Evolutionary conservation across 2,888 invertebrate species (phyloP).

Genomic region (Acrobasis suavella): DNA sequence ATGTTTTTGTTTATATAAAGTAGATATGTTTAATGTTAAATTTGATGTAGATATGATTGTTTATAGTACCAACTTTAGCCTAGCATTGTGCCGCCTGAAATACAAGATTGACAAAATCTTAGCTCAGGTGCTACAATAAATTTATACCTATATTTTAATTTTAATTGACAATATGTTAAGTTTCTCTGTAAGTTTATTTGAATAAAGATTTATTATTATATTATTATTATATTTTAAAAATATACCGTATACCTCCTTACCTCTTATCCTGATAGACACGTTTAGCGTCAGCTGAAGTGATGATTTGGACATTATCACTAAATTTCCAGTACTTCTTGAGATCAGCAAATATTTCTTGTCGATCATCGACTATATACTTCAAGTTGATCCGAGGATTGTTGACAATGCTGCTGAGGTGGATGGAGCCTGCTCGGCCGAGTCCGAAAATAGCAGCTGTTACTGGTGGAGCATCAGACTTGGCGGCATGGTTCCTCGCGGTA

Average conservation of each 20-base stretch:
- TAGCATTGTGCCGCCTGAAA: too few relatives aligned
- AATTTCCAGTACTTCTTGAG: conserved; percentile 78
- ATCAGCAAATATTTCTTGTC: conserved; percentile 62
- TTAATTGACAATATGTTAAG: too few relatives aligned
- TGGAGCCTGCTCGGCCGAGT: conserved; percentile 83
- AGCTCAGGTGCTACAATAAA: too few relatives aligned
- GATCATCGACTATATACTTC: conserved; percentile 82
- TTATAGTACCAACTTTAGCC: too few relatives aligned
- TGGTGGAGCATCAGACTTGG: conserved; percentile 41
- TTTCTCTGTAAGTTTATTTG: too few relatives aligned
- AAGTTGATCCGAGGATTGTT: conserved; percentile 73
- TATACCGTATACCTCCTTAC: conserved; percentile 51
- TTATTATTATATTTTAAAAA: too few relatives aligned
- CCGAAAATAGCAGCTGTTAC: conserved; percentile 81
- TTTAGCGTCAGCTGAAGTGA: conserved; percentile 72
- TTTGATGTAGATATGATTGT: too few relatives aligned
- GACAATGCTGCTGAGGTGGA: conserved; percentile 78
- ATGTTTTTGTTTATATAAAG: too few relatives aligned
- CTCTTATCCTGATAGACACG: conserved; percentile 77
- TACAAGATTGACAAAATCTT: too few relatives aligned
- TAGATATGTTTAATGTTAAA: too few relatives aligned
- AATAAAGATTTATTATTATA: too few relatives aligned
- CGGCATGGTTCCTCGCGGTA: conserved; percentile 48
- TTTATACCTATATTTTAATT: too few relatives aligned
- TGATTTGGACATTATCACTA: conserved; percentile 62